A percentile compares a stretch with the other conserved stretches of the same genome.
Evolutionary conservation across 2,888 invertebrate genomes (phyloP).

Genomic region (Iphiclides podalirius): DNA sequence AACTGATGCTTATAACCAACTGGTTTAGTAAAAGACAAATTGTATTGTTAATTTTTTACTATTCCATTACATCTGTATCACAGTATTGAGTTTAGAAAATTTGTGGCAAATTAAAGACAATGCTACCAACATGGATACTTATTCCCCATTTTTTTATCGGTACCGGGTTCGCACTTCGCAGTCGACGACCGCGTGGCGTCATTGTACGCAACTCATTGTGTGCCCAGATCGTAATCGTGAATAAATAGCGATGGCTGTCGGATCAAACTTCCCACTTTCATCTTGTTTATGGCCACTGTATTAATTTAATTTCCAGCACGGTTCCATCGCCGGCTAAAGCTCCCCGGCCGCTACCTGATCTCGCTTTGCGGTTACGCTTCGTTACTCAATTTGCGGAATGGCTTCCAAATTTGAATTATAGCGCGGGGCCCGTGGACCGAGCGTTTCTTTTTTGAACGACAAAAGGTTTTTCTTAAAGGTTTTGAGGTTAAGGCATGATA

Average conservation of each 20-base stretch:
- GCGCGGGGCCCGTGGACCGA: slow-evolving; percentile 29
- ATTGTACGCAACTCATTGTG: no score
- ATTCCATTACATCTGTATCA: no score
- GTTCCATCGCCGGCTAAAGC: slow-evolving; percentile 44
- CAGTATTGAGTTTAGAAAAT: no score
- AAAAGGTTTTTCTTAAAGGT: no score
- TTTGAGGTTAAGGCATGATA: slow-evolving; percentile 16
- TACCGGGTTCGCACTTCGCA: slow-evolving; percentile 1
- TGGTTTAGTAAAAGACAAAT: no score
- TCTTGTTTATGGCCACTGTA: slow-evolving; percentile 20
- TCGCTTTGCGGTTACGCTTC: slow-evolving; percentile 51
- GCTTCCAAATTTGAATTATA: slow-evolving; percentile 69
- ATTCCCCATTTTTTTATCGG: background rate
- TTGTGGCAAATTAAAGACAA: background rate
- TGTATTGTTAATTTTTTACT: no score
- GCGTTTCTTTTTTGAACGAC: slow-evolving; percentile 27
- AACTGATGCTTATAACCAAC: no score
- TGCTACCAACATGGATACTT: no score
- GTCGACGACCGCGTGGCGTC: background rate
- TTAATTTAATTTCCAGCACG: slow-evolving; percentile 25
- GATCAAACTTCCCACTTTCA: slow-evolving; percentile 21
- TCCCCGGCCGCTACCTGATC: slow-evolving; percentile 40
- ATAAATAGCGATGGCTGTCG: slow-evolving; percentile 19
- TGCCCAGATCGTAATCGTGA: slow-evolving; percentile 15
- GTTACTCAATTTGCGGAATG: slow-evolving; percentile 63